phyloP scores from a whole-genome alignment of 2,888 invertebrate genomes.

The Amiota minor region DNA sequence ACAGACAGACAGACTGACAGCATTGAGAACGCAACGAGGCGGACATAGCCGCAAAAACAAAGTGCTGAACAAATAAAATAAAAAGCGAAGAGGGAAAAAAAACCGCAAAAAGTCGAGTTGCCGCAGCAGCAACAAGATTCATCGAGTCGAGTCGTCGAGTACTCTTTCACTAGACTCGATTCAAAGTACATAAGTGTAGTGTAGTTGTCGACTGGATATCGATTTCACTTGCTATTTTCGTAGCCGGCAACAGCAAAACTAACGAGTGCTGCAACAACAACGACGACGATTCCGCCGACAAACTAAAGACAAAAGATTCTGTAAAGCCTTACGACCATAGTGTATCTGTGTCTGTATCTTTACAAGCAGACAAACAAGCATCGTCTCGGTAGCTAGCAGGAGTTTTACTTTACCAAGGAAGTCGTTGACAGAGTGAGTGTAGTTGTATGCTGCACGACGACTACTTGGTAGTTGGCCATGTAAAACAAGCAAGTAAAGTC shows the following conservation, averaged over 20 bases:
- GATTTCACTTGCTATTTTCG: conserved; percentile 15
- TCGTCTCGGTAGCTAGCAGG: too few relatives aligned
- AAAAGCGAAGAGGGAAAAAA: not conserved
- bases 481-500: not conserved
- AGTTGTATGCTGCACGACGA: too few relatives aligned
- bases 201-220: not conserved
- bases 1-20: too few relatives aligned
- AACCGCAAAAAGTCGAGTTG: too few relatives aligned
- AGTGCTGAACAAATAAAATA: not conserved
- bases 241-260: not conserved
- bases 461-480: too few relatives aligned
- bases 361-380: not conserved
- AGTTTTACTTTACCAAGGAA: too few relatives aligned
- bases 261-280: not conserved
- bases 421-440: too few relatives aligned
- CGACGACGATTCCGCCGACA: not conserved
- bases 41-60: conserved; percentile 4
- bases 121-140: too few relatives aligned
- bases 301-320: not conserved
- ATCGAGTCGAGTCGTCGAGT: not conserved
- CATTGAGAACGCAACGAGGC: not conserved
- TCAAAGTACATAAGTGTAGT: not conserved
- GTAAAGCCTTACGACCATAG: not conserved
- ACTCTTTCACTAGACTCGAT: not conserved
- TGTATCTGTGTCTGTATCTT: conserved; percentile 4